Base-by-base conservation (phyloP, 2,797 vertebrate genomes). In the Enteromius thamalakanensis region DNA sequence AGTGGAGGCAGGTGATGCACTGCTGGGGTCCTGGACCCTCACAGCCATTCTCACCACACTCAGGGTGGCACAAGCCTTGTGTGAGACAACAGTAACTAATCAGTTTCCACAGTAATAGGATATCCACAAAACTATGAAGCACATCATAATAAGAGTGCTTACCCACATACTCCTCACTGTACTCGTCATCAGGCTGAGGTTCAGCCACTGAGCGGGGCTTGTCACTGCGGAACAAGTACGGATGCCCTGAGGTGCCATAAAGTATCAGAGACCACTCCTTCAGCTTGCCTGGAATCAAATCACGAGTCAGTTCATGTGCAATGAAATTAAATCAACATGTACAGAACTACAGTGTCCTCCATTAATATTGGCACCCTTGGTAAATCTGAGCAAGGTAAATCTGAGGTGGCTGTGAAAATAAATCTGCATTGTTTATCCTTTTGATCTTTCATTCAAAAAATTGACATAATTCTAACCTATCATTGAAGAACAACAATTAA, bases 211-310 rank as follows among this genome's bases (percentile, higher is more conserved):
- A 96, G 80, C 96, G 96, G 9, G 95, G 91, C 86, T 95, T 96
- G 26, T 97, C 98, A 89, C 93, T 89, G 93, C 95, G 93, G 45
- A 92, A 80, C 0, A 96, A 96, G 89, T 99, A 98, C 0, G 98
- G 98, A 90, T 99, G 97, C 80, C 96, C 93, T 0, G 97, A 97
- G 40, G 98, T 99, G 79, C 98, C 98, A 67, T 99, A 99, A 17
- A 99, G 94, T 79, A 99, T 97, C 91, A 99, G 91, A 3, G 98
- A 98, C 98, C 98, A 99, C 91, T 99, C 98, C 93, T 99, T 99
- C 91, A 99, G 94, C 92, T 99, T 99, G 47, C 98, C 98, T 99
- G 80, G 49, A 64, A 84, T n/a, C 10, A 68, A 32, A 53, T 11
- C 23, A 79, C 37, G 17, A 64, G 29, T 64, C 60, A 84, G 4